Evolutionary conservation across 2,113 vertebrate genomes (phyloP).

Genomic region (Meriones unguiculatus): DNA sequence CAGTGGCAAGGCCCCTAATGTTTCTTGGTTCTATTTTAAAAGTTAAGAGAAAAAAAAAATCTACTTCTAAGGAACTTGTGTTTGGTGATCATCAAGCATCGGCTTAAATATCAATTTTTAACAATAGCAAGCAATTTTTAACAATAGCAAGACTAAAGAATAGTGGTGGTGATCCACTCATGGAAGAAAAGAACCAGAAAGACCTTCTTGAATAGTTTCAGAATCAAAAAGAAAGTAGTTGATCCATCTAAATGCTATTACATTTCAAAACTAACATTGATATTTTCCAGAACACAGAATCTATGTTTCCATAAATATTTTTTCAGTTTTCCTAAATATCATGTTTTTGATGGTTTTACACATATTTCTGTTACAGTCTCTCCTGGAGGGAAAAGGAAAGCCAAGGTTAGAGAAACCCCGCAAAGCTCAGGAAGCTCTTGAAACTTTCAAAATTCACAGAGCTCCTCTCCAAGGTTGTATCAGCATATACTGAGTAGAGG

Average conservation of each 20-base stretch:
- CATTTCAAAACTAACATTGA: not conserved
- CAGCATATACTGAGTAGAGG: not conserved
- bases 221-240: constrained; percentile 12
- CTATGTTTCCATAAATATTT: not conserved
- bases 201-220: not conserved
- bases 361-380: not conserved
- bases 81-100: not conserved
- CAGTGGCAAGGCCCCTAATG: constrained; percentile 67
- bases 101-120: constrained; percentile 49
- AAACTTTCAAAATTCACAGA: not conserved
- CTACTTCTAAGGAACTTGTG: constrained; percentile 7
- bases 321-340: not conserved
- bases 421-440: not conserved
- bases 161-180: not conserved
- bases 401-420: not conserved
- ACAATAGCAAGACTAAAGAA: constrained; percentile 18
- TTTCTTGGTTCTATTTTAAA: constrained; percentile 50
- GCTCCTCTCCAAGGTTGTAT: no score
- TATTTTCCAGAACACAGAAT: not conserved
- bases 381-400: not conserved
- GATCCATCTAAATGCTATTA: not conserved
- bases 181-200: not conserved
- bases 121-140: constrained; percentile 33
- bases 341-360: not conserved
- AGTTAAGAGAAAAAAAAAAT: not conserved